phyloP scores from a whole-genome alignment of 2,888 invertebrate species.

The Epirrhoe tristata region DNA sequence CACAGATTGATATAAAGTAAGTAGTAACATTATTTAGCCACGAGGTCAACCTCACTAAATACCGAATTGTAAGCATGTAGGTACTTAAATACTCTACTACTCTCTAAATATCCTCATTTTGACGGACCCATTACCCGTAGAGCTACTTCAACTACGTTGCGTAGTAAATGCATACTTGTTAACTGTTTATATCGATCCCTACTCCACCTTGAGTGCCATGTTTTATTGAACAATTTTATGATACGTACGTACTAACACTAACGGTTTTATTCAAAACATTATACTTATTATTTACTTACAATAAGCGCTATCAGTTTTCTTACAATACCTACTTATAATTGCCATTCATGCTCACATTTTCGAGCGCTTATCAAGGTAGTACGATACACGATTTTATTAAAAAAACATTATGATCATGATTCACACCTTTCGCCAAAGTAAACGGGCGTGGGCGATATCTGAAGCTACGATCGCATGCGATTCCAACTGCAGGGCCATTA shows the following conservation, averaged over 20 bases:
- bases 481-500: slow-evolving; percentile 69
- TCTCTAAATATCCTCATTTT: slow-evolving; percentile 14
- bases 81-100: not conserved
- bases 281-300: slow-evolving; percentile 15
- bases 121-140: slow-evolving; percentile 28
- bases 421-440: slow-evolving; percentile 57
- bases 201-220: slow-evolving; percentile 49
- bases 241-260: slow-evolving; percentile 28
- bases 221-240: slow-evolving; percentile 42
- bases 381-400: slow-evolving; percentile 33
- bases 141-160: slow-evolving; percentile 46
- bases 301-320: slow-evolving; percentile 35
- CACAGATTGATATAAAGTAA: slow-evolving; percentile 10
- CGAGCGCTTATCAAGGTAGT: slow-evolving; percentile 27
- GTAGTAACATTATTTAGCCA: not conserved
- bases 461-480: slow-evolving; percentile 66
- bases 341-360: slow-evolving; percentile 38
- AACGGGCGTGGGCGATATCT: slow-evolving; percentile 64
- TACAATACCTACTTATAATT: slow-evolving; percentile 37
- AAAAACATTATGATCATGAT: slow-evolving; percentile 44
- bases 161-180: slow-evolving; percentile 49
- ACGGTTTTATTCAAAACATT: slow-evolving; percentile 25
- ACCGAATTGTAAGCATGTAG: slow-evolving; percentile 8
- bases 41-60: slow-evolving; percentile 23
- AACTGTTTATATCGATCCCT: slow-evolving; percentile 54